phyloP scores from a whole-genome alignment of 2,797 vertebrate species.

The Pseudochaenichthys georgianus region DNA sequence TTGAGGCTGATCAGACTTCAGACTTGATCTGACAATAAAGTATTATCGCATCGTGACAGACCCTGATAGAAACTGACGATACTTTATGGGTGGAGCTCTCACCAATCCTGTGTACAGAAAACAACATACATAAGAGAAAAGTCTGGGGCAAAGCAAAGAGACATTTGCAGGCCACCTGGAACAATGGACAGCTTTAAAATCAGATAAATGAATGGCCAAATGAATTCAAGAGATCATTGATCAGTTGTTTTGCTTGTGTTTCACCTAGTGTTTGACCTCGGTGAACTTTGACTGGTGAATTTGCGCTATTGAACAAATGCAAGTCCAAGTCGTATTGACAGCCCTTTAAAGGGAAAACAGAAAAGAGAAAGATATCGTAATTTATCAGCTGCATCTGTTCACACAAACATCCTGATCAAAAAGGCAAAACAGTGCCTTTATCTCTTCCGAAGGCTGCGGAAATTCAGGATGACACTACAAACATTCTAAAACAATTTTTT shows the following conservation, averaged over 20 bases:
- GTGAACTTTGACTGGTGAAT: neutral
- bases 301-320: neutral
- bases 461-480: neutral
- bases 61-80: neutral
- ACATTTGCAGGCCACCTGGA: neutral
- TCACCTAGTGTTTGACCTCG: neutral
- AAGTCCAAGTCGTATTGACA: neutral
- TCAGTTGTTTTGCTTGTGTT: neutral
- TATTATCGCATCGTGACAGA: too few relatives aligned
- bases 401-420: neutral
- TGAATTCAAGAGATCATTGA: neutral
- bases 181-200: neutral
- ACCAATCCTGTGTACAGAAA: slow-evolving; percentile 14
- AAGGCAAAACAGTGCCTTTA: neutral
- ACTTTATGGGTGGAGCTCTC: slow-evolving; percentile 3
- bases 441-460: neutral
- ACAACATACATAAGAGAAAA: neutral
- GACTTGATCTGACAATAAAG: too few relatives aligned
- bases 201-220: neutral
- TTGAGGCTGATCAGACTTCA: too few relatives aligned
- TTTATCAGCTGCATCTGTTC: neutral
- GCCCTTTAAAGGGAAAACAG: too few relatives aligned
- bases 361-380: neutral
- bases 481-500: neutral
- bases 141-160: neutral